These are phyloP conservation scores for Stegodyphus mimosarum DNA, from an alignment of 1,140 invertebrate species.

Conservation along the genomic window DNA sequence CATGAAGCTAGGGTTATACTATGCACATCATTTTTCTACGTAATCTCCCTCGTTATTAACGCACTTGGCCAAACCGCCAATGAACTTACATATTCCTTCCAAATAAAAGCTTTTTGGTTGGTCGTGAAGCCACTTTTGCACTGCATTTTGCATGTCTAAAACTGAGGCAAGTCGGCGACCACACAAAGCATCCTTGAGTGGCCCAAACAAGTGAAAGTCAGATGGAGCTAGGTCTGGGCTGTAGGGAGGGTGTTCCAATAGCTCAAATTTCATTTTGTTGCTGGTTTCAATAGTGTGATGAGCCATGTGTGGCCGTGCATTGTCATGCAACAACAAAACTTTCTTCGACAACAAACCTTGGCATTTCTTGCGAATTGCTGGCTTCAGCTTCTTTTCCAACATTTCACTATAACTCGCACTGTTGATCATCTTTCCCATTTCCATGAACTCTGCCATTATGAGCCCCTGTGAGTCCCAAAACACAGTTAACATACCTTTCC, in stretches of 20 bases:
- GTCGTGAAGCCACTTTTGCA: not conserved
- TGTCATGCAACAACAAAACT: not conserved
- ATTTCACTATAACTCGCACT: too few species aligned
- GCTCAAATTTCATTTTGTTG: not conserved
- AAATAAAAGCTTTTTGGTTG: not conserved
- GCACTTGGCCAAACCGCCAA: not conserved
- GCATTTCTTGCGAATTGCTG: not conserved
- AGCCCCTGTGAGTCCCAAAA: too few species aligned
- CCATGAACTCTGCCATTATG: too few species aligned
- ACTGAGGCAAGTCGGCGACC: not conserved
- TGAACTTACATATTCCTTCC: not conserved
- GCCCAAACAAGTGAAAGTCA: too few species aligned
- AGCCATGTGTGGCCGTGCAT: not conserved
- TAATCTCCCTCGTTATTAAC: not conserved
- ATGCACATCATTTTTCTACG: not conserved
- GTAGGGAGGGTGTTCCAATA: not conserved
- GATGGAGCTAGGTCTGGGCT: not conserved
- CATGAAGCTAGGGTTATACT: too few species aligned
- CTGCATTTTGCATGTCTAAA: not conserved
- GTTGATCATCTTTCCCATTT: too few species aligned
- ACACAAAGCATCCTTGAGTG: not conserved
- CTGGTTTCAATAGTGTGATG: not conserved
- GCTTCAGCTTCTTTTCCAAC: slow-evolving; percentile 4
- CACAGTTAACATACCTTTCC: too few species aligned
- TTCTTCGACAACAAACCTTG: not conserved